Conservation (phyloP, 1,140 invertebrate species). For the Coelopa frigida region DNA sequence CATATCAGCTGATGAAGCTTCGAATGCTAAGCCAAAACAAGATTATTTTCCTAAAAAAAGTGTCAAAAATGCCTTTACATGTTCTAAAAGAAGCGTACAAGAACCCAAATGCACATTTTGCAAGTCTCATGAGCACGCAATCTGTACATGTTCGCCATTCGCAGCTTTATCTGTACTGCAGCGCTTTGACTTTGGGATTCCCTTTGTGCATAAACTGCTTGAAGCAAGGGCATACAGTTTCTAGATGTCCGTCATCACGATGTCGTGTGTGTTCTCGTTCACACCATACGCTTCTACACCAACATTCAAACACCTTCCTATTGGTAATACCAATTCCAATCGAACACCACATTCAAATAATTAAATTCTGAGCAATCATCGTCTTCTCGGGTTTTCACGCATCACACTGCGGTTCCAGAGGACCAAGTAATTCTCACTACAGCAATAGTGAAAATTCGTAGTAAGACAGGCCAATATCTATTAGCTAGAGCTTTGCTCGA, state of each 20-base stretch:
- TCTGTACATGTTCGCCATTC: background rate
- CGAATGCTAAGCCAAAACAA: background rate
- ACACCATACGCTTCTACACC: background rate
- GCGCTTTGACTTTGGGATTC: too few species aligned
- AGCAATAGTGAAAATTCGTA: background rate
- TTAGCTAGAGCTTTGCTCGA: constrained; percentile 3
- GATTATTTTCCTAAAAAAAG: background rate
- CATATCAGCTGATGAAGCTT: constrained; percentile 7
- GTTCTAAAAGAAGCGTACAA: background rate
- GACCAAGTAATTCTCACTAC: too few species aligned
- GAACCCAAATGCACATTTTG: background rate
- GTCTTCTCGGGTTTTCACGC: background rate
- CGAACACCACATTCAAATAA: background rate
- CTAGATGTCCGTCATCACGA: too few species aligned
- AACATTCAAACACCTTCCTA: background rate
- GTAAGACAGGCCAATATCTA: background rate
- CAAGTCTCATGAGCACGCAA: background rate
- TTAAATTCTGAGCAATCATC: background rate
- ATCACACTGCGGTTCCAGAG: too few species aligned
- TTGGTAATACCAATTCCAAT: background rate
- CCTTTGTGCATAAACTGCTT: background rate
- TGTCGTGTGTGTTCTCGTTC: constrained; percentile 1
- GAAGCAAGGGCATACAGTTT: background rate
- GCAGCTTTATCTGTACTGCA: too few species aligned
- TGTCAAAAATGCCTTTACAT: background rate